Percentiles rank a stretch among this genome's conserved stretches.
phyloP scores from a whole-genome alignment of 2,113 vertebrate species.

The Ameiurus melas region DNA sequence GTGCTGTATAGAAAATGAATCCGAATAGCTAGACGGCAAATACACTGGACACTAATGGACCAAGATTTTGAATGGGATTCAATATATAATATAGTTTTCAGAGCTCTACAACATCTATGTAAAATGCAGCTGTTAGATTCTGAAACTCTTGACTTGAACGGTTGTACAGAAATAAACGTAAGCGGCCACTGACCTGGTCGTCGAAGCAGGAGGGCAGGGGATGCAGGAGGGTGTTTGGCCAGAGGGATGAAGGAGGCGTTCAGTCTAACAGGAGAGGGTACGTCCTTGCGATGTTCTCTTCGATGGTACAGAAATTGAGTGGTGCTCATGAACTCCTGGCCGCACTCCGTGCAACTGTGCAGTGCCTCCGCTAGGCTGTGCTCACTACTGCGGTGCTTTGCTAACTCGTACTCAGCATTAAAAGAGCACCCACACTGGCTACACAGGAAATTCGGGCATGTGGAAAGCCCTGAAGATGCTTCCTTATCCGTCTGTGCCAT shows the following conservation, averaged over 20 bases:
- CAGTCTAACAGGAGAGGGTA: background rate
- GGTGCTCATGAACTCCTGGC: constrained; percentile 83
- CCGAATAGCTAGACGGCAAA: background rate
- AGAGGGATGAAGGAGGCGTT: background rate
- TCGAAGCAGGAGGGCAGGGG: background rate
- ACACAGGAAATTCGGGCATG: constrained; percentile 74
- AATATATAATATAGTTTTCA: background rate
- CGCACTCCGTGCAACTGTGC: constrained; percentile 78
- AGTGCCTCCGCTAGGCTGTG: constrained; percentile 74
- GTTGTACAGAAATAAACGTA: background rate
- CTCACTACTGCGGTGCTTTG: constrained; percentile 74
- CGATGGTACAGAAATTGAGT: constrained; percentile 90
- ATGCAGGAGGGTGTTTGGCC: constrained; percentile 12
- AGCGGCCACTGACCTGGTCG: constrained; percentile 42
- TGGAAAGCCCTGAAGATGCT: background rate
- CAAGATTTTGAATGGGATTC: background rate
- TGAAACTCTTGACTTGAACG: background rate
- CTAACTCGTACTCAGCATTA: constrained; percentile 68
- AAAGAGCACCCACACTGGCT: constrained; percentile 81
- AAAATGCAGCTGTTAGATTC: background rate
- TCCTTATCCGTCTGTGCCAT: background rate
- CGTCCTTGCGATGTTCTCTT: constrained; percentile 62
- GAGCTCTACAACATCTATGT: background rate
- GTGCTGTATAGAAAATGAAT: background rate
- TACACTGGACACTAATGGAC: background rate